Evolutionary conservation across 2,113 vertebrate species (phyloP).

Genomic region (Myotis brandtii): DNA sequence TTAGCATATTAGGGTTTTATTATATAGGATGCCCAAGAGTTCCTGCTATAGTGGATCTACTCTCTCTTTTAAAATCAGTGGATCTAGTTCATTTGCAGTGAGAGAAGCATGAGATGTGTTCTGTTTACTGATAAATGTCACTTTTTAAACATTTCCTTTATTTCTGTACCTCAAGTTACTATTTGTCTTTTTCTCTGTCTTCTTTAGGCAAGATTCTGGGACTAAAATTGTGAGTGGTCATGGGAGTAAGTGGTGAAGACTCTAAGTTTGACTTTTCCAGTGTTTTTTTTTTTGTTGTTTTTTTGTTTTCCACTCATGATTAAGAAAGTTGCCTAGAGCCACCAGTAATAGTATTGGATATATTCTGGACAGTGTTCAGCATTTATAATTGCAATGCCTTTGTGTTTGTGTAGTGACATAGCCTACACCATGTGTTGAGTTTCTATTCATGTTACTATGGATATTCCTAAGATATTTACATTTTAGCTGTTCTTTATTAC

Average conservation of each 20-base stretch:
- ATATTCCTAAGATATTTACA: background rate
- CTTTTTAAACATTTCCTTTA: constrained; percentile 16
- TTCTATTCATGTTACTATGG: constrained; percentile 15
- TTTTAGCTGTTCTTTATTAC: constrained; percentile 6
- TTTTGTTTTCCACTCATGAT: background rate
- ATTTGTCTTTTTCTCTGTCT: background rate
- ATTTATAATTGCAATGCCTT: constrained; percentile 6
- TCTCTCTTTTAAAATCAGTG: background rate
- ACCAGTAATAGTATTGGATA: background rate
- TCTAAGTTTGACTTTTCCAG: background rate
- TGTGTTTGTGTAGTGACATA: constrained; percentile 45
- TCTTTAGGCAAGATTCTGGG: background rate
- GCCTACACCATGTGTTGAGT: constrained; percentile 22
- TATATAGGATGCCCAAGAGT: background rate
- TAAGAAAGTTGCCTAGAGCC: constrained; percentile 2
- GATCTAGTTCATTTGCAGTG: constrained; percentile 4
- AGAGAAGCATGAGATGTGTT: constrained; percentile 1
- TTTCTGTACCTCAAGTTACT: background rate
- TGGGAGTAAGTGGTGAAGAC: constrained; percentile 6
- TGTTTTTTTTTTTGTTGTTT: background rate
- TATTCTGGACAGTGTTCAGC: background rate
- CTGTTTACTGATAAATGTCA: background rate
- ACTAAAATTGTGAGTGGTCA: constrained; percentile 28
- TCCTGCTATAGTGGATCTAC: background rate
- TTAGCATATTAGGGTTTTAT: no score